Evolutionary conservation across 1,140 invertebrate genomes (phyloP).

Genomic region (Megathymus violae): DNA sequence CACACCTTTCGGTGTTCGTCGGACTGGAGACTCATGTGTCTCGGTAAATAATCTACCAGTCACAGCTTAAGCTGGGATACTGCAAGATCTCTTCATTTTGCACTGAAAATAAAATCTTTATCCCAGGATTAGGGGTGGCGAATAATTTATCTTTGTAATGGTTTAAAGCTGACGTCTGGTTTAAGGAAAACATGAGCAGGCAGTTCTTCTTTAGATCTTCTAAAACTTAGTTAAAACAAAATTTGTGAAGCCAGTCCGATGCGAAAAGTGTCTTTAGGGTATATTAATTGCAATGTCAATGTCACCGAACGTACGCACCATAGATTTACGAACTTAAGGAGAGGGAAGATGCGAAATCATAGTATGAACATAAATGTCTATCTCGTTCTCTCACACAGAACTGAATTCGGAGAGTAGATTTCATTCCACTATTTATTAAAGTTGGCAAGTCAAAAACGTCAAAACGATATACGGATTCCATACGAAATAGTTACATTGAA

Average conservation of each 20-base stretch:
- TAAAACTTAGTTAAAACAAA: background rate
- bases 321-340: no score
- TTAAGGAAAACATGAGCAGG: conserved; percentile 48
- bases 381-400: no score
- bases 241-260: background rate
- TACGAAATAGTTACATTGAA: no score
- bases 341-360: no score
- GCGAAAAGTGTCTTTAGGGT: background rate
- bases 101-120: conserved; percentile 71
- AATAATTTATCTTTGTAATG: conserved; percentile 67
- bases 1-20: background rate
- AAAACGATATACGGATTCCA: no score
- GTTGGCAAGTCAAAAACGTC: no score
- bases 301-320: no score
- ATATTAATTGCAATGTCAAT: background rate
- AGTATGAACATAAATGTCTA: no score
- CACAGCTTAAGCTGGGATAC: conserved; percentile 12
- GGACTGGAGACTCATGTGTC: background rate
- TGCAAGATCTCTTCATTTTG: conserved; percentile 64
- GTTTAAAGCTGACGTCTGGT: conserved; percentile 66
- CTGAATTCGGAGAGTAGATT: no score
- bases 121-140: conserved; percentile 53
- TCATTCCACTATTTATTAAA: no score
- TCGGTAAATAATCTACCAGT: background rate
- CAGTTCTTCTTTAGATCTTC: background rate